Conservation (phyloP, 2,888 invertebrate genomes). For the Erpobdella octoculata region DNA sequence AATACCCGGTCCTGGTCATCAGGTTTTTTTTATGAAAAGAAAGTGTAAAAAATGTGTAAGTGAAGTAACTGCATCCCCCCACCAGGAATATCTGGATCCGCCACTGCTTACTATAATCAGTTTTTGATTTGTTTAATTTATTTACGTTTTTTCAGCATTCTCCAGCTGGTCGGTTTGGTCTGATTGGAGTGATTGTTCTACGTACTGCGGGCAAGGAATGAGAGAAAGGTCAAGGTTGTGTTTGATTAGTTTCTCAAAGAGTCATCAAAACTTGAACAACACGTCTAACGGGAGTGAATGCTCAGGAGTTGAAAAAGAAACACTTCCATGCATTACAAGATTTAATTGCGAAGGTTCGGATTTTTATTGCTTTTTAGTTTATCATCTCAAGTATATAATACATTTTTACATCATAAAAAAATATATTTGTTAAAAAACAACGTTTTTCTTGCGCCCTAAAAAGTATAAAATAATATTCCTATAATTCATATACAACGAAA, state of each 20-base stretch:
- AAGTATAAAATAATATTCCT: too few relatives aligned
- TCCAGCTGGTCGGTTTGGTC: slow-evolving; percentile 47
- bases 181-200: slow-evolving; percentile 42
- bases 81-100: too few relatives aligned
- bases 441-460: too few relatives aligned
- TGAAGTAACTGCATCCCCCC: too few relatives aligned
- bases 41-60: too few relatives aligned
- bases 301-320: slow-evolving; percentile 13
- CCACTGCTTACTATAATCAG: too few relatives aligned
- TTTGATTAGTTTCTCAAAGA: slow-evolving; percentile 3
- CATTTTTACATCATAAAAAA: not conserved
- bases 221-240: slow-evolving; percentile 42
- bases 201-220: slow-evolving; percentile 43
- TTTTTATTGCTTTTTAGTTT: not conserved
- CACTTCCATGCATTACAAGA: not conserved
- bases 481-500: too few relatives aligned
- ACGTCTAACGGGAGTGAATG: slow-evolving; percentile 8
- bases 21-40: too few relatives aligned
- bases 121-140: too few relatives aligned
- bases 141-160: slow-evolving; percentile 41
- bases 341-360: slow-evolving; percentile 19
- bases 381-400: not conserved
- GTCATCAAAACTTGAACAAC: not conserved
- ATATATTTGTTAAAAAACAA: not conserved
- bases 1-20: too few relatives aligned